A percentile compares a stretch with the other conserved stretches of the same genome.
phyloP scores from a whole-genome alignment of 2,113 vertebrate genomes.

The Nymphicus hollandicus region DNA sequence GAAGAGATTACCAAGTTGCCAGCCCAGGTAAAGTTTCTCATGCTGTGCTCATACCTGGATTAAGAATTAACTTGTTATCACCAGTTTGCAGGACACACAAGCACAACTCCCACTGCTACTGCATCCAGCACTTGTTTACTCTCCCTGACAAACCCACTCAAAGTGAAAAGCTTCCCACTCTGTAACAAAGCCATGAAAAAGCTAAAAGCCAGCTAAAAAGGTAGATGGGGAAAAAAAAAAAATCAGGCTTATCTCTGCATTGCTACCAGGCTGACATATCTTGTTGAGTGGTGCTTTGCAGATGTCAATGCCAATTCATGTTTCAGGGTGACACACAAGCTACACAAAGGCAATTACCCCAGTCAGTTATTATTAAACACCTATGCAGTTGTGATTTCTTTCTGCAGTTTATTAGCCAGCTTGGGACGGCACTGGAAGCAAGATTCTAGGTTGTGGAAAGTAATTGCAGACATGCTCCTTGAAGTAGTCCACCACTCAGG shows the following conservation, averaged over 20 bases:
- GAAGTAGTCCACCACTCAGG: accelerated
- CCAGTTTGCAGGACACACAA: background rate
- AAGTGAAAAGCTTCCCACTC: background rate
- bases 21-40: background rate
- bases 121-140: too few relatives aligned
- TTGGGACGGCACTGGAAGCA: background rate
- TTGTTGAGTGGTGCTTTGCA: background rate
- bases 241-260: background rate
- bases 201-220: background rate
- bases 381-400: background rate
- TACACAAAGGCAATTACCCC: background rate
- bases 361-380: background rate
- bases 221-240: background rate
- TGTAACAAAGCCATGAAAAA: background rate
- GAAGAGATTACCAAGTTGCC: background rate
- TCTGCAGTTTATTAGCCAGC: background rate
- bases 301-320: background rate
- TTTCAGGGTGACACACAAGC: background rate
- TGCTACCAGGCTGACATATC: background rate
- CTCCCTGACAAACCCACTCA: background rate
- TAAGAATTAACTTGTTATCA: background rate
- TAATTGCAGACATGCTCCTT: background rate
- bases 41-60: background rate
- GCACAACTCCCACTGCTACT: too few relatives aligned
- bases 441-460: too few relatives aligned